Base-by-base conservation (phyloP, 2,888 invertebrate genomes). In the Diaprepes abbreviatus region DNA sequence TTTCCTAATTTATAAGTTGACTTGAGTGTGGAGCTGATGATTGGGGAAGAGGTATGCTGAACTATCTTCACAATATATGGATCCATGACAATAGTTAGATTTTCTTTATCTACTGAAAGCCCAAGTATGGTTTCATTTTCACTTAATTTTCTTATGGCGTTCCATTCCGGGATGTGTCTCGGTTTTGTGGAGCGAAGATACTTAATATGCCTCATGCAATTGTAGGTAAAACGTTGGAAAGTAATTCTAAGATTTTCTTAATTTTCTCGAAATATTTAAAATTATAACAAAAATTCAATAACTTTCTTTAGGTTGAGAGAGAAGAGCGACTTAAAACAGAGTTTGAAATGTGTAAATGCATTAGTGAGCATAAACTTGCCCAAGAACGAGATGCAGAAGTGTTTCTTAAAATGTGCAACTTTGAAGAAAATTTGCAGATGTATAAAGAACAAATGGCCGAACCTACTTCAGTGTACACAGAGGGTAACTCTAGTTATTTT, bases 331-430 rank as follows among this genome's bases (percentile, higher is more conserved):
- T 75, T 10, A 33, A 74, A 52, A 67, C 71, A 3, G 75, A 77
- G 45, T 50, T 73, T 6, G 73, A 76, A 69, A 71, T 77, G 72
- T 77, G 75, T 40, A 60, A 72, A 14, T 69, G 69, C 14, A 74
- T 77, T 7, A 55, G 50, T 17, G 48, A 57, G 17, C 21, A 31
- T 28, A 59, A 66, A 31, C 31, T 59, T 28, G 17, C 16, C n/a
- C 12, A 31, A 0, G 52, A 59, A 28, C 38, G 59, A 28, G 72
- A 74, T 14, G 52, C 73, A 0, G 71, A 74, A 14, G 9, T 50
- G 38, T 77, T 77, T 63, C 38, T 76, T 21, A 62, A 72, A 59
- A 59, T 77, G 21, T 75, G 75, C 52, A 63, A 72, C 21, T 77
- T 75, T 50, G 74, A 76, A 7, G 28, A 43, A 24, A 64, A 19